Evolutionary conservation across 2,888 invertebrate genomes (phyloP).

Genomic region (Epirrita christyi): DNA sequence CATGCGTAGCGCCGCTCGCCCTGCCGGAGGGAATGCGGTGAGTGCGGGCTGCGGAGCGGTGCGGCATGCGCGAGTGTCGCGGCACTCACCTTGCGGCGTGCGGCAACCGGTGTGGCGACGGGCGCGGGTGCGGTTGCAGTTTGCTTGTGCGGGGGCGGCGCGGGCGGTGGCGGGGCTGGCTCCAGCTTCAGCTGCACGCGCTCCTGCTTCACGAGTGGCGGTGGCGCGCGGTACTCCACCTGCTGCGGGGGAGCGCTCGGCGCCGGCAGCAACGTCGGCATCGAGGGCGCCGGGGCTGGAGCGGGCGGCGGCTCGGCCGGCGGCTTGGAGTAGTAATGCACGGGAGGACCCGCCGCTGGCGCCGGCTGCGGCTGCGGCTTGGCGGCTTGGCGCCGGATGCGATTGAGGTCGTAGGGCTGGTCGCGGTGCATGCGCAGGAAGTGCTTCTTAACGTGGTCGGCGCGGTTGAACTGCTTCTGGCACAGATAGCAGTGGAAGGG

Average conservation of each 20-base stretch:
- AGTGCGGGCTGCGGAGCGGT: slow-evolving; percentile 27
- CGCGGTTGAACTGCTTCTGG: slow-evolving; percentile 96
- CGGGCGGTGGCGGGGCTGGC: slow-evolving; percentile 69
- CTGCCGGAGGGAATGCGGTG: slow-evolving; percentile 54
- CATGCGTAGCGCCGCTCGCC: slow-evolving; percentile 92
- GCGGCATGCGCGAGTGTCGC: slow-evolving; percentile 21
- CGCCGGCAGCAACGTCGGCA: slow-evolving; percentile 40
- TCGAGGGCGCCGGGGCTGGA: slow-evolving; percentile 49
- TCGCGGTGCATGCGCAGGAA: slow-evolving; percentile 96
- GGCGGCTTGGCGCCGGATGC: slow-evolving; percentile 88
- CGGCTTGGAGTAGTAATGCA: slow-evolving; percentile 61
- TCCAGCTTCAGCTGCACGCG: slow-evolving; percentile 72
- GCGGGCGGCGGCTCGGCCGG: slow-evolving; percentile 80
- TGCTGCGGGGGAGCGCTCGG: slow-evolving; percentile 38
- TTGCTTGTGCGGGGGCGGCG: slow-evolving; percentile 41
- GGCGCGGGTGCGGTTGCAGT: slow-evolving; percentile 39
- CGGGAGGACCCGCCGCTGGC: slow-evolving; percentile 47
- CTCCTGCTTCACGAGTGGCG: slow-evolving; percentile 64
- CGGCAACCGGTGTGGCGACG: slow-evolving; percentile 23
- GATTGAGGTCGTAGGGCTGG: slow-evolving; percentile 93
- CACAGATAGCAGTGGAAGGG: slow-evolving; percentile 97
- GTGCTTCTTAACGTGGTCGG: slow-evolving; percentile 97
- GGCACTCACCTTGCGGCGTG: slow-evolving; percentile 50
- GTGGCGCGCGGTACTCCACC: slow-evolving; percentile 42
- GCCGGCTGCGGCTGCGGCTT: slow-evolving; percentile 68